Conservation (phyloP, 1,140 invertebrate genomes). For the Danaus plexippus region DNA sequence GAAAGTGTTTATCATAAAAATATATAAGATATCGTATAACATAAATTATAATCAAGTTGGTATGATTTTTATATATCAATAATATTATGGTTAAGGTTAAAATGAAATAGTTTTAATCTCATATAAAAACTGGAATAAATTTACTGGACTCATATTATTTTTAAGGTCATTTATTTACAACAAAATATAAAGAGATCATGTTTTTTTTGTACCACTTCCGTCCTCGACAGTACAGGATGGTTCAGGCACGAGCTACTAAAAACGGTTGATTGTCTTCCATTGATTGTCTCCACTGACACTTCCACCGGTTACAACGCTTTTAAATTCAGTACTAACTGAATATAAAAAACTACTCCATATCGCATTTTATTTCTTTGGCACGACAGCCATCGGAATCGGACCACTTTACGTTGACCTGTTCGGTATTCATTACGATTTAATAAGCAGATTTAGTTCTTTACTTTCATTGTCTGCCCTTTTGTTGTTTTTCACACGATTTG, state of each 20-base stretch:
- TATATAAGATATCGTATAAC: too few species aligned
- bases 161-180: background rate
- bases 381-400: too few species aligned
- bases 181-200: background rate
- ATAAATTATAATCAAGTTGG: background rate
- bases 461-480: too few species aligned
- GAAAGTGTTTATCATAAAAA: background rate
- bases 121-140: too few species aligned
- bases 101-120: too few species aligned
- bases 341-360: too few species aligned
- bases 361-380: too few species aligned
- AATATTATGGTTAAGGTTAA: too few species aligned
- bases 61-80: background rate
- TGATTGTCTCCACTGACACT: conserved; percentile 4
- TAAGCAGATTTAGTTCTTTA: background rate
- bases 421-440: conserved; percentile 1
- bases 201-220: conserved; percentile 13
- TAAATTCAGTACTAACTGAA: too few species aligned
- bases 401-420: background rate
- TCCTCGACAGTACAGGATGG: conserved; percentile 35
- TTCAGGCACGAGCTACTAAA: conserved; percentile 45
- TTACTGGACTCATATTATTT: too few species aligned
- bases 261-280: conserved; percentile 36
- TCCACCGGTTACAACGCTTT: too few species aligned
- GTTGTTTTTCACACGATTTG: too few species aligned